Base-by-base conservation (phyloP, 2,888 invertebrate genomes). In the Macrosoma leucophasiata region DNA sequence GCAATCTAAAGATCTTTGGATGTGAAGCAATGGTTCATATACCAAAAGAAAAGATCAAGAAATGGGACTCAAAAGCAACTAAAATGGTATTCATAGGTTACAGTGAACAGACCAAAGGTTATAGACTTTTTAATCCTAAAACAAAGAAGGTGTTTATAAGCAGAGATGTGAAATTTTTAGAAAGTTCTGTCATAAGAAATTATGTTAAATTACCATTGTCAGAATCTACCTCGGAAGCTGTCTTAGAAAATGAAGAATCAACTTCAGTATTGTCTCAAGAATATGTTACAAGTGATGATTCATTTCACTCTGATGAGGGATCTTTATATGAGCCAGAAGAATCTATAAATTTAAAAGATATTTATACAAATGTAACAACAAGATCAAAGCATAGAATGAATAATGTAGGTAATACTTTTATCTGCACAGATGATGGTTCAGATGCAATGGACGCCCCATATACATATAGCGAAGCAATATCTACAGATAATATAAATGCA, bases 161-260 rank as follows among this genome's bases (percentile, higher is more conserved):
- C n/a, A n/a, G n/a, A n/a, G n/a, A n/a, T n/a, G n/a, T n/a, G n/a
- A 14, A 48, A 60, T 46, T 40, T 29, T 39, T 42, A 50, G 34
- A 59, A 54, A 33, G 59, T 42, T 48, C n/a, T n/a, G n/a, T n/a
- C n/a, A n/a, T n/a, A n/a, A n/a, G n/a, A n/a, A n/a, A n/a, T n/a
- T n/a, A n/a, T n/a, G n/a, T n/a, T n/a, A n/a, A n/a, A n/a, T n/a
- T n/a, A n/a, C n/a, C n/a, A n/a, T n/a, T n/a, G n/a, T n/a, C n/a
- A n/a, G n/a, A n/a, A n/a, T n/a, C n/a, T n/a, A 41, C 47, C 29
- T 61, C 50, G 8, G 49, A 63, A 38, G 64, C 67, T 38, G 58
- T 62, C 12, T 51, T 64, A 28, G 41, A 62, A 18, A 64, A 65
- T 42, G 67, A 62, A 41, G 48, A 46, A 54, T 47, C 58, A 52